A percentile compares a stretch with the other conserved stretches of the same genome.
phyloP scores from a whole-genome alignment of 2,888 invertebrate genomes.

The Onthophagus sagittarius region DNA sequence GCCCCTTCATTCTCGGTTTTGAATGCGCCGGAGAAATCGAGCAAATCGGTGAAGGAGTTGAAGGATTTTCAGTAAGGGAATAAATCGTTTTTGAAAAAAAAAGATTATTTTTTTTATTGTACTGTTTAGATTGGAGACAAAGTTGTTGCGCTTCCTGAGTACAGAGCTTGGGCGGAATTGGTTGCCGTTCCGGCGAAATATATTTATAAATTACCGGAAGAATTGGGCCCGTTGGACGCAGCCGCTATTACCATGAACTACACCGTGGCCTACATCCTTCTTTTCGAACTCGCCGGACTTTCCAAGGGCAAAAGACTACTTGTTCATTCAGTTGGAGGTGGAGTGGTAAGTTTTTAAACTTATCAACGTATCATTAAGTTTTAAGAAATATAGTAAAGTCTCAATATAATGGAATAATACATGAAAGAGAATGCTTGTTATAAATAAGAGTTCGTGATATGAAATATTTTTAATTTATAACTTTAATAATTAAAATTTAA shows the following conservation, averaged over 20 bases:
- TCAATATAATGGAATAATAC: too few species aligned
- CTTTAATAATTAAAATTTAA: too few species aligned
- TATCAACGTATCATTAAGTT: too few species aligned
- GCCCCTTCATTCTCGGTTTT: slow-evolving; percentile 83
- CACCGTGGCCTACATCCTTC: slow-evolving; percentile 77
- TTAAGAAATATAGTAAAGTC: too few species aligned
- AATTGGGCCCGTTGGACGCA: slow-evolving; percentile 74
- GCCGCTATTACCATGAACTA: slow-evolving; percentile 84
- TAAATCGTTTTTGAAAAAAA: background rate
- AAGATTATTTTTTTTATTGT: background rate
- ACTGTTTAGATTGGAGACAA: slow-evolving; percentile 67
- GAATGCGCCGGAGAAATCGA: slow-evolving; percentile 84
- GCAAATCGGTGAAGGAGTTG: slow-evolving; percentile 73
- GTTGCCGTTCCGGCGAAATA: slow-evolving; percentile 76
- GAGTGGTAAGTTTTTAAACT: slow-evolving; percentile 66
- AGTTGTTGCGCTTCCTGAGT: slow-evolving; percentile 81
- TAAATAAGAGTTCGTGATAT: too few species aligned
- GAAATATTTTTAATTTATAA: too few species aligned
- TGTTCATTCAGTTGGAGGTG: slow-evolving; percentile 83
- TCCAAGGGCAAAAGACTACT: slow-evolving; percentile 75
- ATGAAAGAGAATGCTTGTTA: too few species aligned
- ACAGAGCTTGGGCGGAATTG: slow-evolving; percentile 82
- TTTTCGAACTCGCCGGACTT: slow-evolving; percentile 79
- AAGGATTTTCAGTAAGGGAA: slow-evolving; percentile 65
- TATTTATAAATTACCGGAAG: slow-evolving; percentile 58